Conservation (phyloP, 2,888 invertebrate species). For the Rhynchonema sp. region DNA sequence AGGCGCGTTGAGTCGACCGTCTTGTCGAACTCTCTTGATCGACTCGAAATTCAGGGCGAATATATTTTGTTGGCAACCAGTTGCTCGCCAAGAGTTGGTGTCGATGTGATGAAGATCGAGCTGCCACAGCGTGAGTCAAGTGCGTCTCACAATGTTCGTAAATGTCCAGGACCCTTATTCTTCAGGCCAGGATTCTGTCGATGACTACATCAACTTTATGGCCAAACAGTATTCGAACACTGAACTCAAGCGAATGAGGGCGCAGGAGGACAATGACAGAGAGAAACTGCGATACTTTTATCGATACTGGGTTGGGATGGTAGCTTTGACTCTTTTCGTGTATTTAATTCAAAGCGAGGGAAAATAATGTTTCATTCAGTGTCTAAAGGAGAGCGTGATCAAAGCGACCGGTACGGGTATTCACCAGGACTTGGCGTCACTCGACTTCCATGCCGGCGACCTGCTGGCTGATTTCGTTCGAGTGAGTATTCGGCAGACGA, state of each 20-base stretch:
- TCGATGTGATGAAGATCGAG: slow-evolving; percentile 15
- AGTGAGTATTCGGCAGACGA: not conserved
- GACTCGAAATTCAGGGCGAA: slow-evolving; percentile 22
- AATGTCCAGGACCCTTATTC: too few species aligned
- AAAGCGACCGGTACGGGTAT: slow-evolving; percentile 27
- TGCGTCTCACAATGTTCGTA: too few species aligned
- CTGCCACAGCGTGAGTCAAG: not conserved
- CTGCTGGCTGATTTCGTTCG: not conserved
- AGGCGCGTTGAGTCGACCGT: too few species aligned
- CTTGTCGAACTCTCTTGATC: too few species aligned
- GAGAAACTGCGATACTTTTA: slow-evolving; percentile 27
- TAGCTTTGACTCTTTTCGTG: not conserved
- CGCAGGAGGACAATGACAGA: slow-evolving; percentile 19
- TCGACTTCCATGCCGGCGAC: slow-evolving; percentile 20
- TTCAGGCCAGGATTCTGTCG: slow-evolving; percentile 22
- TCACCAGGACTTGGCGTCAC: slow-evolving; percentile 18
- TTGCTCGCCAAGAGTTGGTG: slow-evolving; percentile 20
- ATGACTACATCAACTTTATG: slow-evolving; percentile 27
- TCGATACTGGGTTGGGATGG: slow-evolving; percentile 19
- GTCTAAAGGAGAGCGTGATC: slow-evolving; percentile 25
- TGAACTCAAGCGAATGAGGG: slow-evolving; percentile 22
- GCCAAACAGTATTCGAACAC: slow-evolving; percentile 19
- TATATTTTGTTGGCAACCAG: slow-evolving; percentile 24
- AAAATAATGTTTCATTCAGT: slow-evolving; percentile 14
- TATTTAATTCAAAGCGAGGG: not conserved